Evolutionary conservation across 2,797 vertebrate genomes (phyloP).

Genomic region (Poecile montanus): DNA sequence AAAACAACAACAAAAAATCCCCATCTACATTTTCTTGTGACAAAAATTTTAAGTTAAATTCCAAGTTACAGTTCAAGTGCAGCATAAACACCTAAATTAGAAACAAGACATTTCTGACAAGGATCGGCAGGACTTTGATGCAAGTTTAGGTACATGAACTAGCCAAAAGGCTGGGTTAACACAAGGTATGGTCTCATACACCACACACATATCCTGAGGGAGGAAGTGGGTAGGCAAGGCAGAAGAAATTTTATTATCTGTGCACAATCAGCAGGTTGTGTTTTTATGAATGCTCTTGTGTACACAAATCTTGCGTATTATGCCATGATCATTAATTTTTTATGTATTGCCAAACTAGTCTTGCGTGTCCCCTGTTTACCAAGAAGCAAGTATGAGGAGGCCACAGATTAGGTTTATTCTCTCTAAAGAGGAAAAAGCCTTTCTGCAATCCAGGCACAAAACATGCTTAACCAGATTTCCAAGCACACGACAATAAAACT

Average conservation of each 20-base stretch:
- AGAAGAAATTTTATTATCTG: not conserved
- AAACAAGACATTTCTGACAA: not conserved
- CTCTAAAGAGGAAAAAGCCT: not conserved
- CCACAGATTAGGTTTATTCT: not conserved
- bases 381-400: not conserved
- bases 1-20: not conserved
- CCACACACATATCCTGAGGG: too few relatives aligned
- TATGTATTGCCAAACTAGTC: slow-evolving; percentile 5
- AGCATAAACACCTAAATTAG: not conserved
- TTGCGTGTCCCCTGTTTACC: not conserved
- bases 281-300: not conserved
- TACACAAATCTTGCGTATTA: not conserved
- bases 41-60: not conserved
- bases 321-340: not conserved
- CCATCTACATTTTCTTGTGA: not conserved
- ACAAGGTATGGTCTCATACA: not conserved
- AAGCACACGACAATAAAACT: not conserved
- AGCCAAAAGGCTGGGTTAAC: not conserved
- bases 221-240: not conserved
- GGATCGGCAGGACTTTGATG: not conserved
- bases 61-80: not conserved
- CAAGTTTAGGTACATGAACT: not conserved
- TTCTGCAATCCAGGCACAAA: not conserved
- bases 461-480: slow-evolving; percentile 8
- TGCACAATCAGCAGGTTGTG: not conserved